Conservation (phyloP, 2,888 invertebrate species). For the Quadroppia sp. region DNA sequence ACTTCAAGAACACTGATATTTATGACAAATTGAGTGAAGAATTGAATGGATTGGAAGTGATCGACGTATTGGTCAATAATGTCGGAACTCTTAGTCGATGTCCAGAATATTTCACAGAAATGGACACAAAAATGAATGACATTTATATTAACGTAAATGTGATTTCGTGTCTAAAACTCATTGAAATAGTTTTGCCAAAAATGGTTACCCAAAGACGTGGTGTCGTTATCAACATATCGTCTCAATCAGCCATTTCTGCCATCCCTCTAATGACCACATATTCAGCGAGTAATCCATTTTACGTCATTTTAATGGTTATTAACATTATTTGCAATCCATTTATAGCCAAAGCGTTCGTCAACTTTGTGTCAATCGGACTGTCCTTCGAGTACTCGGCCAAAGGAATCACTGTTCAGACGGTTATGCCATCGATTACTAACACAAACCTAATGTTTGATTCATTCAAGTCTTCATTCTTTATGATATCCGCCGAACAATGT, state of each 20-base stretch:
- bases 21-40: background rate
- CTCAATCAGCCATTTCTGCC: background rate
- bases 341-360: too few species aligned
- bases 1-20: background rate
- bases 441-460: too few species aligned
- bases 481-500: too few species aligned
- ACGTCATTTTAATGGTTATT: too few species aligned
- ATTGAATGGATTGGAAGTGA: background rate
- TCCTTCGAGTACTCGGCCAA: background rate
- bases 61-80: slow-evolving; percentile 12
- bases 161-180: background rate
- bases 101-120: background rate
- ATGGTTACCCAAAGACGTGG: slow-evolving; percentile 18
- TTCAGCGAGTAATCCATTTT: slow-evolving; percentile 30
- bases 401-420: slow-evolving; percentile 14
- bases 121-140: background rate
- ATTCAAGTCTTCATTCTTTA: too few species aligned
- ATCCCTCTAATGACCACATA: slow-evolving; percentile 33
- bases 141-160: background rate
- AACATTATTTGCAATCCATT: too few species aligned
- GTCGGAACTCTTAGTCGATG: background rate
- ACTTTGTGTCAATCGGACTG: background rate
- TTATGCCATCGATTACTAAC: too few species aligned
- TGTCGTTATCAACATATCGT: slow-evolving; percentile 28
- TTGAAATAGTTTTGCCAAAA: slow-evolving; percentile 32